Evolutionary conservation across 2,113 vertebrate genomes (phyloP), one percentile per base, ranked within the genome.

Genomic region (Grus americana): DNA sequence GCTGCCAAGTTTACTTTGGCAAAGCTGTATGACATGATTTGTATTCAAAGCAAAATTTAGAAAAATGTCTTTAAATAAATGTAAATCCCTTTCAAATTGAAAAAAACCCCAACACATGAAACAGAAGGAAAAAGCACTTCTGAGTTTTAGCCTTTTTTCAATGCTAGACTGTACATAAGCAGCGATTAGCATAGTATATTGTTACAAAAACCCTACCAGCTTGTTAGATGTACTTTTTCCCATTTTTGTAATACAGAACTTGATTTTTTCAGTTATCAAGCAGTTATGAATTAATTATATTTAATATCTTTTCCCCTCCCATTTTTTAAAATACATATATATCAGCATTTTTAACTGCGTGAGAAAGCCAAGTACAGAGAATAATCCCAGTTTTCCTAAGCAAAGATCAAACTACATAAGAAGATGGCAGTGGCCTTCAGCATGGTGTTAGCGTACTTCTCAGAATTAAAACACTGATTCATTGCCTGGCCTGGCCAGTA

Each of bases 1-100:
- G 76, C 85, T 93, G 91, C 92, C 95, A 96, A 88, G 85, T 97
- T 97, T 97, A 87, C 93, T 96, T 97, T 97, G 96, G 90, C 96
- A 97, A 96, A 96, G 62, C 11, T 89, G 19, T 34, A 80, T 68
- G 75, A 92, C 89, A 95, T 92, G 93, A 96, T 97, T 95, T 97
- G 90, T 97, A 95, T 94, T 97, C 71, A 93, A 95, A 94, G 68
- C 50, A 97, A 97, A 96, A 93, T 95, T 88, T 52, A 86, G 71
- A 96, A 92, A 96, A 91, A 88, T 96, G 68, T 88, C 44, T 70
- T 92, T 84, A 97, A 96, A 96, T 91, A 93, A 97, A 94, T 90
- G 70, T 84, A 96, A 96, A 93, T 95, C 38, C 76, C 55, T 95
- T 96, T 96, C 91, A 93, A 97, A 88, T 85, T 86, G 75, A 88